Base-by-base conservation (phyloP, 2,797 vertebrate genomes). In the Gorsachius magnificus region DNA sequence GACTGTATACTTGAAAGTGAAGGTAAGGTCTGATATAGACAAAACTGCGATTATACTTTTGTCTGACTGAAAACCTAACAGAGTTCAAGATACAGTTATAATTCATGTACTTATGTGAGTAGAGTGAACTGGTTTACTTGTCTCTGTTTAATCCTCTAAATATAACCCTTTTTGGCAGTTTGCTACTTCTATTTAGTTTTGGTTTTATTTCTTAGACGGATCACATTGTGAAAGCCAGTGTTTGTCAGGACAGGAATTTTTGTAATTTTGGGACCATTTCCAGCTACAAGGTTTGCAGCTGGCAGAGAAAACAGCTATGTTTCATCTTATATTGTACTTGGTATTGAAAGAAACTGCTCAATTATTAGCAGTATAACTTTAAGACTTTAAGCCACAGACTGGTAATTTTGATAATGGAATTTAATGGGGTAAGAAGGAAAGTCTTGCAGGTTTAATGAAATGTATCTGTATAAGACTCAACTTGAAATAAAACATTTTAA, bases 351-450 rank as follows among this genome's bases (percentile, higher is more conserved):
- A 96, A 96, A 89, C 56, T 91, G 65, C 63, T 90, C 63, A 75
- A 35, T 94, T 96, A 90, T 92, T 96, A 96, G 50, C 65, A 63
- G 71, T 80, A 87, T 41, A 95, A 97, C 80, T 97, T 97, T 89
- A 95, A 97, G 89, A 66, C 71, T 94, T 95, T 94, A 96, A 96
- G 71, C 71, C 91, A 97, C 78, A 61, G 51, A 91, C 61, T 71
- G 51, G 69, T 92, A 96, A 95, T 97, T 98, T 96, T 96, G 91
- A 96, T 98, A 97, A 97, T 94, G 86, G 90, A 95, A 96, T 96
- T 96, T 97, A 97, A 98, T 96, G 95, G 68, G 29, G 79, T 95
- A 86, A 97, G 93, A 97, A 97, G 38, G n/a, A 84, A 97, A 97
- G 63, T 77, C 78, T 95, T 94, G 50, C 77, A 91, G 79, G 71